Base-by-base conservation (phyloP, 2,797 vertebrate genomes). In the Coreius guichenoti region DNA sequence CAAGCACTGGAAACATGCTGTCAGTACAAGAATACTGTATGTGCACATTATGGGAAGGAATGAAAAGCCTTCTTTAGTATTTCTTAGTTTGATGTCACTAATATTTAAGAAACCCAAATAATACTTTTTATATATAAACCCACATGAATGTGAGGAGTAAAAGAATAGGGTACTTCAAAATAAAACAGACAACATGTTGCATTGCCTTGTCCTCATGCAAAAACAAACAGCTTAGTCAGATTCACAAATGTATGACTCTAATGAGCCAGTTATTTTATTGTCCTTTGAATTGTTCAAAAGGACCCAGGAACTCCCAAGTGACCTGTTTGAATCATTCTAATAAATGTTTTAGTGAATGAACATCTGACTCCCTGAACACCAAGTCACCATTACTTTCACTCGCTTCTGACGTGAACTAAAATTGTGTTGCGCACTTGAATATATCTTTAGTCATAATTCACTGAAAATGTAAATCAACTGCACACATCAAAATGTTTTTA, bases 201-300 rank as follows among this genome's bases (percentile, higher is more conserved):
- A 13, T 31, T 31, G 9, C 47, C 47, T 16, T 65, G 63, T 65
- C 29, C 7, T 31, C 29, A 11, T 68, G 31, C 21, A 43, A 39
- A 70, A 23, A n/a, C 36, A 76, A 56, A 33, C 12, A 76, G 47
- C 9, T 7, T 8, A 54, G 29, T 54, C 73, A 76, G 49, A 56
- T 76, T 54, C 12, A 56, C 51, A 23, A 39, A 39, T 23, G 19
- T 19, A 33, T 54, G 47, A 75, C 49, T 51, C 47, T 23, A 23
- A 75, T 33, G 1, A 54, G 19, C 29, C 49, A 76, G 19, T 33
- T 36, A 54, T 36, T 76, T 56, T 33, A 33, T 33, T 33, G 23
- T 43, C 33, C 33, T 77, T 77, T 61, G 1, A 77, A 61, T 77
- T 26, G 7, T 61, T 77, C 54, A 77, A 61, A 61, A 77, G 7